Conservation (phyloP, 1,140 invertebrate species). For the Bombus waltoni region DNA sequence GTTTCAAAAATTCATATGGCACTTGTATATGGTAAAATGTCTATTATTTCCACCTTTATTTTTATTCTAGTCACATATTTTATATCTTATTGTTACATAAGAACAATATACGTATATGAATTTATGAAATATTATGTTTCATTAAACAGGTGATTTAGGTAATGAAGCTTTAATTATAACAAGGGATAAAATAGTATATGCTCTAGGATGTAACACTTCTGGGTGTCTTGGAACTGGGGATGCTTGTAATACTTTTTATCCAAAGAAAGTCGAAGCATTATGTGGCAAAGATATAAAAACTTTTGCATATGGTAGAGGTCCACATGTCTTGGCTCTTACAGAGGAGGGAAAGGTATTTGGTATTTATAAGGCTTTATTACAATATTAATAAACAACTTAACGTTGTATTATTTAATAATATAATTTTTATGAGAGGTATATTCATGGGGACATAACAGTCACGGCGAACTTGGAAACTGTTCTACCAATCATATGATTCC, state of each 20-base stretch:
- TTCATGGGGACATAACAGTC: conserved; percentile 88
- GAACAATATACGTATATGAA: neutral
- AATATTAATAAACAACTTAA: neutral
- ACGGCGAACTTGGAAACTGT: conserved; percentile 86
- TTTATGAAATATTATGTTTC: neutral
- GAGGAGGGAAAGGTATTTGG: conserved; percentile 83
- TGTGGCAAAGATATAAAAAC: conserved; percentile 85
- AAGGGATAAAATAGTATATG: conserved; percentile 86
- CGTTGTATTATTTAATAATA: neutral
- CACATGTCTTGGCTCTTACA: conserved; percentile 86
- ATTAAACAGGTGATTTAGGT: conserved; percentile 81
- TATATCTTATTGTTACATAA: neutral
- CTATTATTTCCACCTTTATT: neutral
- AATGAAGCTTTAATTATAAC: conserved; percentile 87
- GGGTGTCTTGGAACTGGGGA: conserved; percentile 86
- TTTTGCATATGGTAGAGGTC: conserved; percentile 87
- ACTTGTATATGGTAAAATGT: conserved; percentile 31
- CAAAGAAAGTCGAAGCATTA: conserved; percentile 84
- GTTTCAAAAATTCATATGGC: neutral
- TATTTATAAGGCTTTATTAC: neutral
- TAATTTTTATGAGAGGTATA: conserved; percentile 76
- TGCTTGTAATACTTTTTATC: conserved; percentile 83
- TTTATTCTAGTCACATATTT: neutral
- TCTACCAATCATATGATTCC: conserved; percentile 84
- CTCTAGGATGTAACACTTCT: conserved; percentile 85